Conservation (phyloP, 2,888 invertebrate species). For the Caenorhabditis sinica region DNA sequence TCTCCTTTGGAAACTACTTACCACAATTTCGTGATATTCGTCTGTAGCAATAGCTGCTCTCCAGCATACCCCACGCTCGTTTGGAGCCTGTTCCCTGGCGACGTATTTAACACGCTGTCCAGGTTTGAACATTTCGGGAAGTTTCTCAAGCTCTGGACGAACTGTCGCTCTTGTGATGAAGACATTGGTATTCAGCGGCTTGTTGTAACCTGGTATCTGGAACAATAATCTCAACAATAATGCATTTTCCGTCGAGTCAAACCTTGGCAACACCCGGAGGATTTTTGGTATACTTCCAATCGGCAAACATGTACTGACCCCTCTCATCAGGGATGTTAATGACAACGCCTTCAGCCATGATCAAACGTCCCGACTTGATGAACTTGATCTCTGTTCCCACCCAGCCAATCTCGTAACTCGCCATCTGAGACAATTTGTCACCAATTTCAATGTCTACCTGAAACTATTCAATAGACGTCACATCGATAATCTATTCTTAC, state of each 20-base stretch:
- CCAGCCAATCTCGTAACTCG: conserved; percentile 39
- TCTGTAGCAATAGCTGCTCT: conserved; percentile 64
- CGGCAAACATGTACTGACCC: conserved; percentile 51
- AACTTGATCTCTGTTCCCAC: conserved; percentile 63
- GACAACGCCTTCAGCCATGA: conserved; percentile 61
- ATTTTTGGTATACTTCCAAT: conserved; percentile 48
- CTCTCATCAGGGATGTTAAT: conserved; percentile 53
- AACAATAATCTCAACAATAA: neutral
- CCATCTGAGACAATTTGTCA: conserved; percentile 15
- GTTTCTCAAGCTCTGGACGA: conserved; percentile 33
- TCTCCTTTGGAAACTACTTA: conserved; percentile 7
- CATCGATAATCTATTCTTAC: conserved; percentile 3
- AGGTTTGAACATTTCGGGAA: conserved; percentile 49
- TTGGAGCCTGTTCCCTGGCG: conserved; percentile 68
- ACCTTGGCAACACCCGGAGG: conserved; percentile 36
- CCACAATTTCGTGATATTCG: conserved; percentile 59
- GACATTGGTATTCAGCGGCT: conserved; percentile 31
- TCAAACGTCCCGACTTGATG: conserved; percentile 56
- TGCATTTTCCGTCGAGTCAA: neutral
- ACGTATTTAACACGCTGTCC: conserved; percentile 61
- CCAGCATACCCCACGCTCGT: conserved; percentile 67
- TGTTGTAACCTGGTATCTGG: conserved; percentile 34
- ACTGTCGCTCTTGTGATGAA: conserved; percentile 36
- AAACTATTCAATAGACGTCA: neutral
- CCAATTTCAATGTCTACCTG: conserved; percentile 53